A percentile compares a stretch with the other conserved stretches of the same genome.
phyloP scores from a whole-genome alignment of 2,797 vertebrate genomes.

The Xerus rutilus region DNA sequence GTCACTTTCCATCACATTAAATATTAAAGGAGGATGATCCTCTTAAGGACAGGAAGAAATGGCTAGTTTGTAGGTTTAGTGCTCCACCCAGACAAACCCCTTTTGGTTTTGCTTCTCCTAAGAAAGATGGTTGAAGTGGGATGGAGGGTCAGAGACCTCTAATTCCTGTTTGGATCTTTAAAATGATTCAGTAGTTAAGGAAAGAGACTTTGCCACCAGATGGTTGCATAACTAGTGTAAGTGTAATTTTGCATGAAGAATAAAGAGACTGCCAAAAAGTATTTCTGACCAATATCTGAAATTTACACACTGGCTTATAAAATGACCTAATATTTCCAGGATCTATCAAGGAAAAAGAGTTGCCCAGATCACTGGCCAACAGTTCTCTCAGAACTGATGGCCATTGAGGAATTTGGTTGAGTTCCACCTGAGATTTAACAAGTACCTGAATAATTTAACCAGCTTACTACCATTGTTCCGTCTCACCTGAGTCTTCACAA shows the following conservation, averaged over 20 bases:
- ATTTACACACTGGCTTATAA: not conserved
- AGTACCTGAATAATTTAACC: not conserved
- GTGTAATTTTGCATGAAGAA: not conserved
- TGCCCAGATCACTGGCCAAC: conserved; percentile 12
- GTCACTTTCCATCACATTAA: not conserved
- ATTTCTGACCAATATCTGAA: conserved; percentile 16
- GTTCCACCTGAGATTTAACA: not conserved
- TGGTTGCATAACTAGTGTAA: not conserved
- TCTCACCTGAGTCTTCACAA: not conserved
- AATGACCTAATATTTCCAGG: not conserved
- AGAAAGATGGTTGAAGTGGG: not conserved
- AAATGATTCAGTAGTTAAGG: not conserved
- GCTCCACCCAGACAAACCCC: not conserved
- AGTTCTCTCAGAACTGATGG: not conserved
- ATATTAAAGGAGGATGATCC: not conserved
- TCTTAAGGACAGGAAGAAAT: not conserved
- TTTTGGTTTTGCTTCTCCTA: not conserved
- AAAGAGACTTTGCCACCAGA: not conserved
- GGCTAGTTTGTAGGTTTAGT: not conserved
- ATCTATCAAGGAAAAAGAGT: not conserved
- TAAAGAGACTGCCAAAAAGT: conserved; percentile 27
- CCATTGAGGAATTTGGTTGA: not conserved
- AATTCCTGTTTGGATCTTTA: not conserved
- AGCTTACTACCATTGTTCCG: not conserved
- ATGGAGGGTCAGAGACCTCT: not conserved